phyloP scores from a whole-genome alignment of 1,140 invertebrate genomes.

The Drosophila micromelanica region DNA sequence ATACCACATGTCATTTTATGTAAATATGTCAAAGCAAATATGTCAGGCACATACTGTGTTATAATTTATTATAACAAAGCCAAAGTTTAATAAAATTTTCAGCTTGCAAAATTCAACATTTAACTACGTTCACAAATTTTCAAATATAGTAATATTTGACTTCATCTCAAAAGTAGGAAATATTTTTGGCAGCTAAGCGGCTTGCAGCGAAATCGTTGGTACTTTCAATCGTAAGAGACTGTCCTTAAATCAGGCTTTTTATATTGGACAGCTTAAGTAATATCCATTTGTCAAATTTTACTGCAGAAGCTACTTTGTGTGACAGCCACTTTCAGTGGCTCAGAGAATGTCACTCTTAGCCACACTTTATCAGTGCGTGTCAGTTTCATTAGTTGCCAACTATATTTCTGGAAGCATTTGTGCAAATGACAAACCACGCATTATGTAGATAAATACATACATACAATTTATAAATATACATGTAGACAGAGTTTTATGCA shows the following conservation, averaged over 20 bases:
- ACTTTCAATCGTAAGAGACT: constrained; percentile 25
- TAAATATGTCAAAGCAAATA: too few species aligned
- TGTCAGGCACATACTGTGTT: too few species aligned
- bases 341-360: constrained; percentile 27
- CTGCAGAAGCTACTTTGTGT: constrained; percentile 5
- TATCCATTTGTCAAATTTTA: constrained; percentile 60
- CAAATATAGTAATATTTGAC: not conserved
- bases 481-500: constrained; percentile 34
- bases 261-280: constrained; percentile 21
- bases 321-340: constrained; percentile 1
- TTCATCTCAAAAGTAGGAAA: constrained; percentile 44
- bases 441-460: constrained; percentile 6
- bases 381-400: constrained; percentile 58
- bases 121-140: not conserved
- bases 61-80: too few species aligned
- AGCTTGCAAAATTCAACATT: too few species aligned
- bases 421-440: constrained; percentile 52
- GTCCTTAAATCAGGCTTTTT: constrained; percentile 6
- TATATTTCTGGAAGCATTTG: constrained; percentile 52
- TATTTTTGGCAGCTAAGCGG: constrained; percentile 11
- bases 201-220: not conserved
- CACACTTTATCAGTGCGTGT: constrained; percentile 39
- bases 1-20: too few species aligned
- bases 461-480: constrained; percentile 13
- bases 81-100: not conserved